Evolutionary conservation across 2,113 vertebrate genomes (phyloP), one percentile per base, ranked within the genome.

Genomic region (Madoqua kirkii): DNA sequence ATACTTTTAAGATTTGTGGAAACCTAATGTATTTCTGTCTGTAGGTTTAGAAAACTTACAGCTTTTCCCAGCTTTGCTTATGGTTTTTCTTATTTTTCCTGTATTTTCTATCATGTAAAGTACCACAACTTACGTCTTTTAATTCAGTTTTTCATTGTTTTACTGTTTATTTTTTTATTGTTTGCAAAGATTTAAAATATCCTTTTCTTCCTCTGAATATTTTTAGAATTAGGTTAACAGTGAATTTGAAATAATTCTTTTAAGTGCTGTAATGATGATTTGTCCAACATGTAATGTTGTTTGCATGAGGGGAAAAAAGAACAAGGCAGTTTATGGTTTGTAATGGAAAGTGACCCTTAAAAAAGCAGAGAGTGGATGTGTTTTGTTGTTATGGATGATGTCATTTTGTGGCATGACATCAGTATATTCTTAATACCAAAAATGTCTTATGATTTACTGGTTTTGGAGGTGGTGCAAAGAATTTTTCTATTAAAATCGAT

Each of bases 221-320:
- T 89, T 96, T 97, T 91, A 59, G 50, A 91, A 52, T 85, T 93
- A 21, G 14, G 29, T 88, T 94, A 96, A 62, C 55, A 93, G 3
- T 89, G 71, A 95, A 21, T 78, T 89, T 96, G 50, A 96, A 97
- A 81, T 96, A 87, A 91, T 96, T 84, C 7, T 91, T 91, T 15
- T 95, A 84, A 84, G 54, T 96, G 90, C n/a, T 55, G 0, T 52
- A 76, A 59, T 64, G 6, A 52, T 93, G 54, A 90, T 76, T 92
- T 9, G 27, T 6, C 4, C 55, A 21, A 55, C 48, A 31, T 74
- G 40, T 82, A 86, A 23, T 93, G 17, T 54, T 67, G 87, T 94
- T 85, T 81, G 5, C 31, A 62, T 64, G 57, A 92, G 93, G 50
- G 36, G 82, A 48, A 79, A 83, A 93, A 94, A 90, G 57, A 71